These are phyloP conservation scores for Echeneis naucrates DNA, from an alignment of 2,797 vertebrate genomes.

Conservation along the genomic window DNA sequence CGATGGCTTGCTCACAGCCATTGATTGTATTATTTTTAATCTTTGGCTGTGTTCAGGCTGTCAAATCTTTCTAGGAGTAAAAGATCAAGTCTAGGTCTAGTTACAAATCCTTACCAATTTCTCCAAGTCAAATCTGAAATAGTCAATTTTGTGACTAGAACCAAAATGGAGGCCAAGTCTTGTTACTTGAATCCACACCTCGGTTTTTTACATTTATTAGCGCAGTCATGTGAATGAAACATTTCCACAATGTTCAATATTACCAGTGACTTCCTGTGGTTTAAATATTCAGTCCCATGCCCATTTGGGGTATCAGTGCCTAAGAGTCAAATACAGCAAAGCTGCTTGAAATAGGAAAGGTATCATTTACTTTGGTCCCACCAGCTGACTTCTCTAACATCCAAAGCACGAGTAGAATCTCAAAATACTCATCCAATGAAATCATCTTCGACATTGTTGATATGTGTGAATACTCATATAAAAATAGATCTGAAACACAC, in stretches of 20 bases:
- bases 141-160: too few relatives aligned
- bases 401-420: not conserved
- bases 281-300: not conserved
- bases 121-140: too few relatives aligned
- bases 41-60: too few relatives aligned
- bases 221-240: too few relatives aligned
- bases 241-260: not conserved
- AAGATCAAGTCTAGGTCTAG: too few relatives aligned
- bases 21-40: too few relatives aligned
- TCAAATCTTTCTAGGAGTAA: too few relatives aligned
- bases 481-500: slow-evolving; percentile 37
- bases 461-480: slow-evolving; percentile 19
- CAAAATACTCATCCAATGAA: slow-evolving; percentile 36
- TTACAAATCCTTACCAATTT: too few relatives aligned
- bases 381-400: not conserved
- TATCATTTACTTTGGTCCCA: not conserved
- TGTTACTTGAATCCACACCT: too few relatives aligned
- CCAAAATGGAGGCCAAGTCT: too few relatives aligned
- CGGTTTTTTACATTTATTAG: not conserved
- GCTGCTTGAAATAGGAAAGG: not conserved
- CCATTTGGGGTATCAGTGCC: not conserved
- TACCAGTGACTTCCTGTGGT: not conserved
- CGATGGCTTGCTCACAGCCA: too few relatives aligned
- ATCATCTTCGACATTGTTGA: slow-evolving; percentile 35
- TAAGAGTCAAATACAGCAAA: not conserved